Evolutionary conservation across 1,140 invertebrate genomes (phyloP).

Genomic region (Rhopalosiphum maidis): DNA sequence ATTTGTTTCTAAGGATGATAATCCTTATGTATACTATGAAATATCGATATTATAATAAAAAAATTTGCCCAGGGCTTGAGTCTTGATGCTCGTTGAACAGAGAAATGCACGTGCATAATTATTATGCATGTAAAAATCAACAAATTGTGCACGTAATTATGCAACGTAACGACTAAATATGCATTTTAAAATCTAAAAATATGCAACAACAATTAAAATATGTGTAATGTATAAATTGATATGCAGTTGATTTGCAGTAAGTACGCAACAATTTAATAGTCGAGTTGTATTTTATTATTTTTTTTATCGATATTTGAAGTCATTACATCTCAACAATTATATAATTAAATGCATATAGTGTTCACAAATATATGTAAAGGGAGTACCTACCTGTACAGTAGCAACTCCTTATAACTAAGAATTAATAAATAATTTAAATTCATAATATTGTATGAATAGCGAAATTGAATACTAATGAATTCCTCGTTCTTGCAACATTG

Average conservation of each 20-base stretch:
- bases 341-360: background rate
- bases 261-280: background rate
- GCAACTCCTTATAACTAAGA: background rate
- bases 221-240: background rate
- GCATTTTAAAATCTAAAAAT: conserved; percentile 9
- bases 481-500: background rate
- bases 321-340: background rate
- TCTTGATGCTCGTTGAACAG: background rate
- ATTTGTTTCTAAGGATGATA: background rate
- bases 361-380: background rate
- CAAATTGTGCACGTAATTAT: background rate
- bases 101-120: background rate
- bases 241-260: background rate
- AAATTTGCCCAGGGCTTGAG: background rate
- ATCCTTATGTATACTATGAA: too few species aligned
- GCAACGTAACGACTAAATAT: background rate
- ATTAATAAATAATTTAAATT: conserved; percentile 16
- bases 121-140: background rate
- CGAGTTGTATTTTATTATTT: background rate
- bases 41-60: background rate
- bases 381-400: background rate
- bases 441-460: too few species aligned
- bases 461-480: background rate
- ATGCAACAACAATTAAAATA: background rate
- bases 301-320: background rate